Evolutionary conservation across 2,888 invertebrate genomes (phyloP), one percentile per base, ranked within the genome.

Genomic region (Julus scanicus): DNA sequence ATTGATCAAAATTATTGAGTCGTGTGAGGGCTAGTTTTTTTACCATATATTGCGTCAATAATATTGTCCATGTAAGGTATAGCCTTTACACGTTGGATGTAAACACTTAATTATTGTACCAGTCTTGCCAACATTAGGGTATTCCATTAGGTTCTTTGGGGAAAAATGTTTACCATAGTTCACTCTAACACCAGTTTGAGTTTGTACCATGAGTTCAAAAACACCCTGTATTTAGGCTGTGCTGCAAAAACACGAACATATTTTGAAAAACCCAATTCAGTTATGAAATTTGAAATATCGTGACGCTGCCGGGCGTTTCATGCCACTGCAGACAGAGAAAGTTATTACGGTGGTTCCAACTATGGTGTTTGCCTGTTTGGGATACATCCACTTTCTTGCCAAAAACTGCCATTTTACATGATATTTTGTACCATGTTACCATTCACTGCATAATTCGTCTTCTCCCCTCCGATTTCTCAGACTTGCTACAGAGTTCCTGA

Each of bases 371-470:
- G 29, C 29, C 29, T 29, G 29, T 29, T 29, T 29, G 29, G 63
- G 63, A 20, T 20, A 20, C 63, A n/a, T 20, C 63, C n/a, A 63
- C 63, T 63, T 20, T 63, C 63, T 63, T 63, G 63, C 63, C 63
- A 63, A 63, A 63, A 63, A 63, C 63, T 63, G 63, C 63, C 63
- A 63, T 63, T 63, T 63, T 63, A 63, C 63, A 63, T 63, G 20
- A 63, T 63, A 20, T 49, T 63, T 63, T 63, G 63, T 63, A 63
- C 20, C 63, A 17, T 20, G 20, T 63, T 63, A 20, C 63, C n/a
- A 5, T 63, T 63, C 63, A 63, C 63, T 17, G 63, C 63, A 63
- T 63, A 63, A 63, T 63, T 29, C 63, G 20, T 63, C 63, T 17
- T 4, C 63, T 29, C 20, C 63, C 63, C 17, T 63, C 20, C 63